Evolutionary conservation across 1,140 invertebrate species (phyloP), one percentile per base, ranked within the genome.

Genomic region (Aphelenchoides besseyi): DNA sequence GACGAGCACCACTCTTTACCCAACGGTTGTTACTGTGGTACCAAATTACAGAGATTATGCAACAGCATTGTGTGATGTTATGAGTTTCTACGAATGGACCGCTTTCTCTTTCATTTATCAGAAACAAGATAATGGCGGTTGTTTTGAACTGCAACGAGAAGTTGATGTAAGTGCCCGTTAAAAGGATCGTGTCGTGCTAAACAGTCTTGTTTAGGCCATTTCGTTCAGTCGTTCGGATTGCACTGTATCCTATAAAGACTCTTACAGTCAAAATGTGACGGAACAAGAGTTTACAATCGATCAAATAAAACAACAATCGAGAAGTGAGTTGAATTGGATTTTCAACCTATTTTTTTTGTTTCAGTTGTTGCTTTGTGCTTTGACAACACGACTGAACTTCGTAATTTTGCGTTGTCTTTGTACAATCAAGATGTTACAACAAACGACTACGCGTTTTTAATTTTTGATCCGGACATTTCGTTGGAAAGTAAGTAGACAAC

Each of bases 41-140:
- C 3, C 41, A 23, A 0, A 1, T 54, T 59, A n/a, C 67, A 71
- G 1, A 26, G 72, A 70, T 30, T 32, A 66, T 41, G 62, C 75
- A 3, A 68, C 26, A 26, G 59, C 54, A 5, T 3, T 75, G 18
- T 63, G 75, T 26, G 59, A 64, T n/a, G 41, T 76, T 28, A 52
- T 74, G 18, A 23, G 33, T 5, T 33, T 66, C 3, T 76, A 53
- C 63, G 54, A 71, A 63, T 76, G 75, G 75, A 35, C 32, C 1
- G 52, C 67, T 18, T 68, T 76, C 35, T 41, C 75, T 2, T 53
- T 76, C 28, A 67, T 76, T 5, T 74, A 71, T 33, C 74, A 74
- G 72, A 37, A 57, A 3, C 55, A 68, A 30, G 54, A 76, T 18
- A 41, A 76, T 37, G 69, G 69, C n/a, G 29, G 72, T 0, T 76